Base-by-base conservation (phyloP, 2,888 invertebrate genomes). In the Orthosia incerta region DNA sequence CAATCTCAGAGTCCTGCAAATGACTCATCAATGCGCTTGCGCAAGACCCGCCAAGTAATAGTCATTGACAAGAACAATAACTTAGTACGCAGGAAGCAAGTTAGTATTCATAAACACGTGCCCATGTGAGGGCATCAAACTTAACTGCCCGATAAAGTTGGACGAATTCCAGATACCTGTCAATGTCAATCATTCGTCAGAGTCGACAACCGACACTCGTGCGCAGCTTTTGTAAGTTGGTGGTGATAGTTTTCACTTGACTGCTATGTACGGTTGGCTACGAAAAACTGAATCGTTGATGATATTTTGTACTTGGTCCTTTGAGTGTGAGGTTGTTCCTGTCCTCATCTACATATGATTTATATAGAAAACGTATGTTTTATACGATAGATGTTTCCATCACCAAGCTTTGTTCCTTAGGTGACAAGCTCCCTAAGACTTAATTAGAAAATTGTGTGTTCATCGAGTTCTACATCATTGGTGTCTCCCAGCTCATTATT, bases 81-180 rank as follows among this genome's bases (percentile, higher is more conserved):
- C 68, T 83, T 62, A 74, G 57, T 61, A 57, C 72, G 60, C 85
- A 79, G 79, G 85, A 81, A 82, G 60, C 65, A 72, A 69, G 67
- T 85, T 86, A 85, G 76, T 85, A 86, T 86, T 86, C 85, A 82
- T 76, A 71, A 69, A 76, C 85, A 85, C 85, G 85, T 63, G 73
- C 85, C 81, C 70, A 73, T 65, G 72, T 76, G 76, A 80, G 83
- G 76, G 68, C 85, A 76, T 86, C 67, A 76, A 79, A 73, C 57
- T 71, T 74, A 59, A 81, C 77, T 46, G 71, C 73, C 55, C 62
- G 63, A 82, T 82, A 75, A 76, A 67, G 56, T 73, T 76, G 79
- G 76, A 70, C 69, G 69, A 66, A 74, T 65, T 79, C 79, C 74
- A 74, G 68, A 72, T 69, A 79, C 69, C 63, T 51, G 71, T 65